phyloP scores from a whole-genome alignment of 2,888 invertebrate genomes.

The Dynastes hyllus region DNA sequence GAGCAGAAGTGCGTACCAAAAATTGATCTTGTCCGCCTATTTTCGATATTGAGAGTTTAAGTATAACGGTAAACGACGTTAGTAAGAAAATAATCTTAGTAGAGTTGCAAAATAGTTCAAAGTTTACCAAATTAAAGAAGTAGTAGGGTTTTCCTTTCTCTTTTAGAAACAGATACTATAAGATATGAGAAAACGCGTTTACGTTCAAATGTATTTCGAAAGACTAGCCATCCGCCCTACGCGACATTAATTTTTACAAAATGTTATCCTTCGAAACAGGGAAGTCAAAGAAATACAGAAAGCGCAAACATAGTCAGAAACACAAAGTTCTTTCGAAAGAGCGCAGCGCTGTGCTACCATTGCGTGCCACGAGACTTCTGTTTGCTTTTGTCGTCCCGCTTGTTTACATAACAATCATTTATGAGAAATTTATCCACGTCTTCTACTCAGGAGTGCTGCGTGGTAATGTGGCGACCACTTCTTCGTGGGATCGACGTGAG shows the following conservation, averaged over 20 bases:
- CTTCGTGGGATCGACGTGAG: conserved; percentile 46
- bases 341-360: conserved; percentile 28
- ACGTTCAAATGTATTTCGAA: too few relatives aligned
- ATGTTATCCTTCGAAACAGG: conserved; percentile 18
- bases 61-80: too few relatives aligned
- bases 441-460: conserved; percentile 40
- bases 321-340: conserved; percentile 45
- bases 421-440: conserved; percentile 47
- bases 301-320: conserved; percentile 42
- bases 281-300: conserved; percentile 29
- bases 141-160: too few relatives aligned
- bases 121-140: too few relatives aligned
- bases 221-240: background rate
- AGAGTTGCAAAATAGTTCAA: too few relatives aligned
- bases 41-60: background rate
- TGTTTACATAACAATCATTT: conserved; percentile 47
- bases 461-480: conserved; percentile 45
- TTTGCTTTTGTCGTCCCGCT: conserved; percentile 48
- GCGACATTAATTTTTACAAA: conserved; percentile 13
- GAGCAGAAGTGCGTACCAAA: too few relatives aligned
- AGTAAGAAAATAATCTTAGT: too few relatives aligned
- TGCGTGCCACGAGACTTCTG: conserved; percentile 48
- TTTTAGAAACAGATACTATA: too few relatives aligned
- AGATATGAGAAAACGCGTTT: background rate
- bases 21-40: too few relatives aligned